Conservation (phyloP, 2,888 invertebrate species). For the Hypercompe scribonia region DNA sequence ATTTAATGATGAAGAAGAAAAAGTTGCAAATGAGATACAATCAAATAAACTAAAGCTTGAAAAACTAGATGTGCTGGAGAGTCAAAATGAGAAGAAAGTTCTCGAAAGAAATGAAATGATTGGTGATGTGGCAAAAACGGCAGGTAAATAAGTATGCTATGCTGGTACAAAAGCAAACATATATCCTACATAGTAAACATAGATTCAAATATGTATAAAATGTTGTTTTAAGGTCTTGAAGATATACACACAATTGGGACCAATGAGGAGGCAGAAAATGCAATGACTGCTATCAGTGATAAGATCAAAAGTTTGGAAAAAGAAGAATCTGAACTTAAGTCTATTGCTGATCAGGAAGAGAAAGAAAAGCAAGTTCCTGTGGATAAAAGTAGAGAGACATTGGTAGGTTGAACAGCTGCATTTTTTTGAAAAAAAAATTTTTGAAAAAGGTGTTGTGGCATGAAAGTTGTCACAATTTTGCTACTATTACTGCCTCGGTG, state of each 20-base stretch:
- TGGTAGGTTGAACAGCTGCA: conserved; percentile 60
- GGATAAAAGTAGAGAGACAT: conserved; percentile 74
- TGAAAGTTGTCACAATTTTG: too few species aligned
- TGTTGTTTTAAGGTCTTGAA: conserved; percentile 63
- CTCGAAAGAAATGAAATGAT: conserved; percentile 75
- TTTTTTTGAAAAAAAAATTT: too few species aligned
- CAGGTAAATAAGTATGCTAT: conserved; percentile 61
- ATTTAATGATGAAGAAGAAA: conserved; percentile 80
- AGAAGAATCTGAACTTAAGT: conserved; percentile 69
- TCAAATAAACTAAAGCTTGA: conserved; percentile 78
- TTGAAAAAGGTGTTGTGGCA: too few species aligned
- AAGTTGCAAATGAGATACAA: conserved; percentile 78
- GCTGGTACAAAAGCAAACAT: too few species aligned
- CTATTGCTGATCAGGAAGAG: conserved; percentile 73
- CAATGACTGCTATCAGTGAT: conserved; percentile 61
- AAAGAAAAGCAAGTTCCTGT: conserved; percentile 72
- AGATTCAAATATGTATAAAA: background rate
- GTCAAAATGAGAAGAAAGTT: conserved; percentile 82
- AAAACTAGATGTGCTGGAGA: conserved; percentile 75
- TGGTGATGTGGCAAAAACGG: conserved; percentile 73
- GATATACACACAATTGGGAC: conserved; percentile 63
- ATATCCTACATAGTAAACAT: background rate
- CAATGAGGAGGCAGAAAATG: conserved; percentile 71
- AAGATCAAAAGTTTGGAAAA: conserved; percentile 68
- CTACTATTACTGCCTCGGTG: too few species aligned